Conservation (phyloP, 2,888 invertebrate genomes). For the Coremacera marginata region DNA sequence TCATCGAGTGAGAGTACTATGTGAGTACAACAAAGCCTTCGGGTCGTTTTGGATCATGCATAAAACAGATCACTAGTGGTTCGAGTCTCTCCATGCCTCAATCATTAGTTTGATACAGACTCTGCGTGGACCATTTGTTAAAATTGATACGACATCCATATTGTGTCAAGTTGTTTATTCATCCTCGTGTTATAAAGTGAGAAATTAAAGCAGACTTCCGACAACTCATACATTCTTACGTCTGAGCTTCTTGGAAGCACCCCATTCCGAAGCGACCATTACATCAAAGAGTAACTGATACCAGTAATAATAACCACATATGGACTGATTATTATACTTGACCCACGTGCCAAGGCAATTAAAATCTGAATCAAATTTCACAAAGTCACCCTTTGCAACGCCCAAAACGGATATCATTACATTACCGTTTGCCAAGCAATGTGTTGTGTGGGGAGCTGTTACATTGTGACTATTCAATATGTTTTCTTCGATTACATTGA, state of each 20-base stretch:
- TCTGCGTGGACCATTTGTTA: constrained; percentile 88
- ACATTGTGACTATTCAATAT: constrained; percentile 82
- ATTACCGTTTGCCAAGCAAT: constrained; percentile 92
- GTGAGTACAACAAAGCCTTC: constrained; percentile 94
- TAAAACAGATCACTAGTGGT: constrained; percentile 92
- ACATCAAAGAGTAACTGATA: constrained; percentile 94
- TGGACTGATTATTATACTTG: constrained; percentile 73
- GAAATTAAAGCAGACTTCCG: neutral
- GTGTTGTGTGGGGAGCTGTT: constrained; percentile 92
- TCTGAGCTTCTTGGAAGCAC: constrained; percentile 84
- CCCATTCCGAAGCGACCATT: constrained; percentile 95
- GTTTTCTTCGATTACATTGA: constrained; percentile 85
- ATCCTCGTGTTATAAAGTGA: constrained; percentile 60
- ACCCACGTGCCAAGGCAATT: constrained; percentile 78
- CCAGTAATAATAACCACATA: constrained; percentile 97
- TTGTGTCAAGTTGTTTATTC: constrained; percentile 72
- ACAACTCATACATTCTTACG: constrained; percentile 48
- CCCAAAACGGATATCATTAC: constrained; percentile 97
- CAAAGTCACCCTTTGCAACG: constrained; percentile 88
- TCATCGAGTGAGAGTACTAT: constrained; percentile 96
- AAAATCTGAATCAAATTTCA: constrained; percentile 87
- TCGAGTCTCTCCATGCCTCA: constrained; percentile 87
- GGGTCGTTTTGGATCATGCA: constrained; percentile 88
- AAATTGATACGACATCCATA: constrained; percentile 90
- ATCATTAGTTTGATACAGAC: constrained; percentile 86